A percentile compares a stretch with the other conserved stretches of the same genome.
Conservation (phyloP, 2,888 invertebrate species). For the Caenorhabditis parvicauda region DNA sequence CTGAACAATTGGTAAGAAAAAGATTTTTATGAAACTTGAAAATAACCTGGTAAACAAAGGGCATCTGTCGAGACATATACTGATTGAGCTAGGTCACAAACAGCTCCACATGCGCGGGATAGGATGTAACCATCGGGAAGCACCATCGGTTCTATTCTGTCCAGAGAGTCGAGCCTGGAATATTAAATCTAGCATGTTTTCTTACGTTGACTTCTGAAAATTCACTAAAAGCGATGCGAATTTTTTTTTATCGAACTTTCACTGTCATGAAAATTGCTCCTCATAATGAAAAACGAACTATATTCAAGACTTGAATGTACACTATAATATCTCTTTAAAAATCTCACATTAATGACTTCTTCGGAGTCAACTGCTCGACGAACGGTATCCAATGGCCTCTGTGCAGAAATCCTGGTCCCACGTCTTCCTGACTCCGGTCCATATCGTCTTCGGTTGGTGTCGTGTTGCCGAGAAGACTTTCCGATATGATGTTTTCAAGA, state of each 20-base stretch:
- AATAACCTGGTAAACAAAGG: slow-evolving; percentile 15
- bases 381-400: slow-evolving; percentile 37
- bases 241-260: neutral
- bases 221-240: neutral
- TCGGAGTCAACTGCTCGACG: slow-evolving; percentile 37
- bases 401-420: slow-evolving; percentile 34
- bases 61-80: slow-evolving; percentile 29
- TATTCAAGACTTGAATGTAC: neutral
- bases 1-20: too few species aligned
- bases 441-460: slow-evolving; percentile 32
- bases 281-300: too few species aligned
- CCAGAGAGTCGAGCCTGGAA: slow-evolving; percentile 86
- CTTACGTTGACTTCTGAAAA: neutral
- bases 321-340: neutral
- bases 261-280: too few species aligned
- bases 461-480: slow-evolving; percentile 67
- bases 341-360: slow-evolving; percentile 37
- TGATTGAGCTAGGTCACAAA: slow-evolving; percentile 31
- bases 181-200: neutral
- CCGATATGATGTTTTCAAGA: slow-evolving; percentile 88
- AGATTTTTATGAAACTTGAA: too few species aligned
- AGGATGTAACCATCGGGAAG: slow-evolving; percentile 97
- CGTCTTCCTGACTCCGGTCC: slow-evolving; percentile 34
- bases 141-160: slow-evolving; percentile 86
- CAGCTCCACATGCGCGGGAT: slow-evolving; percentile 70